These are phyloP conservation scores for Podarcis cretensis DNA, from an alignment of 2,113 vertebrate species.

Conservation along the genomic window DNA sequence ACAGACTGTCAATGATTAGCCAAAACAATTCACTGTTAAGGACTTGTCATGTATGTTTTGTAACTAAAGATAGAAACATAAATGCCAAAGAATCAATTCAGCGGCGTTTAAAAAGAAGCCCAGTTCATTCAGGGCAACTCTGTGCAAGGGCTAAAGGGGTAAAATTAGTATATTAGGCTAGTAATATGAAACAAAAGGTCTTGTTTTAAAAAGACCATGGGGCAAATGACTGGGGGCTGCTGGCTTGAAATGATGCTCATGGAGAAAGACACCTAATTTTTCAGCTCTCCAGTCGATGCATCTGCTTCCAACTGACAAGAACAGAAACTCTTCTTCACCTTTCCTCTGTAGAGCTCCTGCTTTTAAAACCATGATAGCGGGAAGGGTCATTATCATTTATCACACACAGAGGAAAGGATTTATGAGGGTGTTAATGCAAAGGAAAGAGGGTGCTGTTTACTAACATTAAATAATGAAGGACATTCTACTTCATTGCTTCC, in stretches of 20 bases:
- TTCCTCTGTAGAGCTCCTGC: background rate
- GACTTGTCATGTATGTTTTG: constrained; percentile 19
- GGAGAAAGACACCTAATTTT: background rate
- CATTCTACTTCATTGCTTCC: constrained; percentile 1
- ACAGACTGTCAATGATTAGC: constrained; percentile 32
- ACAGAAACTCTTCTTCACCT: background rate
- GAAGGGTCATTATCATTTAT: background rate
- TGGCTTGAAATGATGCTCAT: background rate
- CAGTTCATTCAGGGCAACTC: constrained; percentile 26
- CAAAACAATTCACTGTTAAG: background rate
- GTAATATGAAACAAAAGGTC: background rate
- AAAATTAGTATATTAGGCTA: constrained; percentile 6
- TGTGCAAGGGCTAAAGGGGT: background rate
- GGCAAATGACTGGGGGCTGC: background rate
- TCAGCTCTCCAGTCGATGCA: background rate
- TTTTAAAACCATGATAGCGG: background rate
- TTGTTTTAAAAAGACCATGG: background rate
- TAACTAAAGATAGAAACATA: constrained; percentile 41
- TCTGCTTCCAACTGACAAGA: background rate
- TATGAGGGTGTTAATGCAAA: background rate
- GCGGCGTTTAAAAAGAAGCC: constrained; percentile 1
- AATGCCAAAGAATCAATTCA: constrained; percentile 8
- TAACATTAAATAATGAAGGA: background rate
- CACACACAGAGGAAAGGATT: background rate
- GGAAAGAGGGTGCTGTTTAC: background rate